Evolutionary conservation across 2,113 vertebrate genomes (phyloP), one percentile per base, ranked within the genome.

Genomic region (Sminthopsis crassicaudata): DNA sequence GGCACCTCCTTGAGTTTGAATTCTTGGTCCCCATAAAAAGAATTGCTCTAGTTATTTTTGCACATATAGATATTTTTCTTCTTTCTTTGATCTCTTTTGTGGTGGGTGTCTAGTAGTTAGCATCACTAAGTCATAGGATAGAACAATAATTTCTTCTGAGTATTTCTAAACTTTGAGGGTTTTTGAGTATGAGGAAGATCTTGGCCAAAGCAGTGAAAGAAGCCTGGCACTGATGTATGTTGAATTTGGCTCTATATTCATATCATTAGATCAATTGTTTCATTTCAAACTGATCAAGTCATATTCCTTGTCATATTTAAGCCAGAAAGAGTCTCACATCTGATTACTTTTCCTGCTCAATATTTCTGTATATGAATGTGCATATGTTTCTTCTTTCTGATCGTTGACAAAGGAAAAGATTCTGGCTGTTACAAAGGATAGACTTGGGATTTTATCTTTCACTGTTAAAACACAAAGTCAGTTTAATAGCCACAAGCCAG

Each of bases 381-480:
- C 19, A 25, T 25, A 60, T 26, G 8, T 0, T 11, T 36, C 54
- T 88, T 53, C 89, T 36, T 46, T 48, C 60, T 90, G 51, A 2
- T 93, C 90, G 93, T 76, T 91, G 92, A 93, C 53, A 91, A 3
- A 24, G 89, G 84, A 96, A 46, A 93, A 91, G 54, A 26, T n/a
- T 50, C 24, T 92, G 51, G 24, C n/a, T 92, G 92, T 89, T 91
- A 51, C 57, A 95, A 67, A 57, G 53, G 16, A 67, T 57, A 94
- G 30, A 51, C 25, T 7, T 3, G 25, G 46, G 52, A 57, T 4
- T 90, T 93, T 23, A 3, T 93, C 57, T 94, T 46, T 55, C n/a
- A 53, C 67, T 27, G 46, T 93, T 90, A 36, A 95, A 96, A 84
- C n/a, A 93, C 46, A 91, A 94, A 90, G 89, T 92, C 94, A 93